Conservation (phyloP, 2,888 invertebrate species). For the Nomada goodeniana region DNA sequence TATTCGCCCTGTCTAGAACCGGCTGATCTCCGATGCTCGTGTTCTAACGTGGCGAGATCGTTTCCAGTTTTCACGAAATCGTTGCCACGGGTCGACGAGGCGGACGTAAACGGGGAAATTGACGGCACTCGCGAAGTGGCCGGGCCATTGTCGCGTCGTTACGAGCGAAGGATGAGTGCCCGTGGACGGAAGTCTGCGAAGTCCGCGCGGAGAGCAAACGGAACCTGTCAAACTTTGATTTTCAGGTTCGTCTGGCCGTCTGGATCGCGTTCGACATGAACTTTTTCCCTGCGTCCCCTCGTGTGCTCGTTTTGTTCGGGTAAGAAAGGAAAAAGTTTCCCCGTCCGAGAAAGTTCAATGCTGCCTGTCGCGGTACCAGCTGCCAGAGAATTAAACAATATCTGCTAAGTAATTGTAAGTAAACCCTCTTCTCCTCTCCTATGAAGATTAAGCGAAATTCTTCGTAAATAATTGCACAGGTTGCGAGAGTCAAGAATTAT, state of each 20-base stretch:
- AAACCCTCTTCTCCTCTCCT: background rate
- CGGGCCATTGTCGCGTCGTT: slow-evolving; percentile 39
- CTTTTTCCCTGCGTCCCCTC: slow-evolving; percentile 59
- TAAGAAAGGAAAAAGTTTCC: slow-evolving; percentile 61
- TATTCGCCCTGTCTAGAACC: background rate
- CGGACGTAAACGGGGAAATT: slow-evolving; percentile 21
- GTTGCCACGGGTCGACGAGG: background rate
- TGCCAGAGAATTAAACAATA: slow-evolving; percentile 74
- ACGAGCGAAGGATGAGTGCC: slow-evolving; percentile 35
- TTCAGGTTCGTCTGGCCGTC: slow-evolving; percentile 64
- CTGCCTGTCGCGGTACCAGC: slow-evolving; percentile 63
- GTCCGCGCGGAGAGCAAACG: slow-evolving; percentile 66
- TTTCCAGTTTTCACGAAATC: slow-evolving; percentile 1
- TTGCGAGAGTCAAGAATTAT: background rate
- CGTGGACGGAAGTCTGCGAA: slow-evolving; percentile 57
- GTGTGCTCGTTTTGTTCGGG: slow-evolving; percentile 42
- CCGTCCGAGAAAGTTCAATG: slow-evolving; percentile 72
- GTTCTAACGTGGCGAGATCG: background rate
- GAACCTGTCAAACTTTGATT: slow-evolving; percentile 73
- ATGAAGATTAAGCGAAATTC: background rate
- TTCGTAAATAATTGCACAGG: background rate
- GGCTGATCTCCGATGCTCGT: background rate
- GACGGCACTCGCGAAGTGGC: slow-evolving; percentile 25
- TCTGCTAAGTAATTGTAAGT: background rate
- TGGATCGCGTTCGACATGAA: slow-evolving; percentile 58